Evolutionary conservation across 2,888 invertebrate species (phyloP).

Genomic region (Chorisops tibialis): DNA sequence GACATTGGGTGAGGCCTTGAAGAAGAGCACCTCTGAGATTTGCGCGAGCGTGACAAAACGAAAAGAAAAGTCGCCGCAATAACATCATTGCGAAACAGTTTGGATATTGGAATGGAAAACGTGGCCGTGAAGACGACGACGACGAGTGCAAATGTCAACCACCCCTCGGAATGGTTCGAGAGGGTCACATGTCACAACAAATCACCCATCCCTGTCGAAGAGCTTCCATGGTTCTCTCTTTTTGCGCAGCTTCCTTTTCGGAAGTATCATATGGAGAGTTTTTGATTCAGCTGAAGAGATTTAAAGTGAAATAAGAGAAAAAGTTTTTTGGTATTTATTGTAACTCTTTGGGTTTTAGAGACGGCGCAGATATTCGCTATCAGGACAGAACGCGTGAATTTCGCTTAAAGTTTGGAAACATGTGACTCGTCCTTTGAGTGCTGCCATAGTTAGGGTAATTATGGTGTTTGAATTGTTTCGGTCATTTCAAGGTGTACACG

Average conservation of each 20-base stretch:
- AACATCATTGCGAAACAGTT: constrained; percentile 18
- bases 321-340: too few species aligned
- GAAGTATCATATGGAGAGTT: constrained; percentile 10
- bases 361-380: neutral
- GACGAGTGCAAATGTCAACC: constrained; percentile 26
- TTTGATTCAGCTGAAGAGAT: too few species aligned
- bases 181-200: constrained; percentile 33
- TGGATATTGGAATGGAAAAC: constrained; percentile 1
- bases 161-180: constrained; percentile 26
- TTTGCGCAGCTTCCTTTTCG: constrained; percentile 19
- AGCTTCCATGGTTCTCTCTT: neutral
- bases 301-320: too few species aligned
- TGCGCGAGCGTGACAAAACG: constrained; percentile 26
- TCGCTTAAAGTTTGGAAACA: too few species aligned
- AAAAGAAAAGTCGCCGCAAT: neutral
- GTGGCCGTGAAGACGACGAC: neutral
- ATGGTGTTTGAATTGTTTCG: too few species aligned
- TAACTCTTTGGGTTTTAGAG: neutral
- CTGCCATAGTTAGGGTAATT: too few species aligned
- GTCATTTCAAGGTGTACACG: too few species aligned
- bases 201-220: constrained; percentile 18
- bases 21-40: constrained; percentile 25
- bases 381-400: too few species aligned
- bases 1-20: constrained; percentile 29
- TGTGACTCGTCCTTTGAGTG: too few species aligned